Percentiles rank a stretch among this genome's conserved stretches.
These are phyloP conservation scores for Chrysogorgia sp. DNA, from an alignment of 92 coral and sea anemone genomes.

Conservation along the genomic window DNA sequence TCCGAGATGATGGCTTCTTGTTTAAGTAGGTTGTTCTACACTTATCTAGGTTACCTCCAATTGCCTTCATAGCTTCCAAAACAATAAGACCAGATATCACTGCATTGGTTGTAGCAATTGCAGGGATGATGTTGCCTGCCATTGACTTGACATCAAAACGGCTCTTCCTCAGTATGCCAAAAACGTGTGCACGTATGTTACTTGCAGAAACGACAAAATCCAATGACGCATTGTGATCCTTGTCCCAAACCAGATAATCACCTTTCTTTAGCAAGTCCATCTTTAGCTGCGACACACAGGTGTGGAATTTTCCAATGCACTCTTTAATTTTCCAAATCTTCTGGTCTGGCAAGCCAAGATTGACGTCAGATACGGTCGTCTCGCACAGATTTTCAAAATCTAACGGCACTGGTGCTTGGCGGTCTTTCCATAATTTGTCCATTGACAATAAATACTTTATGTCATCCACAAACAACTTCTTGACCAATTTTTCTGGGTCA, in stretches of 20 bases:
- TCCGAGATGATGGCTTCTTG: slow-evolving; percentile 88
- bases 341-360: slow-evolving; percentile 81
- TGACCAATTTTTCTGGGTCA: slow-evolving; percentile 69
- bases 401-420: slow-evolving; percentile 81
- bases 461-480: slow-evolving; percentile 90
- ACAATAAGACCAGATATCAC: slow-evolving; percentile 91
- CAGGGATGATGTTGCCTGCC: slow-evolving; percentile 99
- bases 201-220: slow-evolving; percentile 98
- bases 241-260: slow-evolving; percentile 98
- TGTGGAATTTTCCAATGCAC: slow-evolving; percentile 74
- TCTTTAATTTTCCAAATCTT: slow-evolving; percentile 84
- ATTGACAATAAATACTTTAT: slow-evolving; percentile 93
- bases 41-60: slow-evolving; percentile 73
- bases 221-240: slow-evolving; percentile 94
- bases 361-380: slow-evolving; percentile 38
- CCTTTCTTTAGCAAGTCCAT: slow-evolving; percentile 68
- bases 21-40: slow-evolving; percentile 94
- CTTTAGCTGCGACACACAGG: slow-evolving; percentile 76
- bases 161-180: slow-evolving; percentile 86
- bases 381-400: slow-evolving; percentile 56
- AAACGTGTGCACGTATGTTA: slow-evolving; percentile 89
- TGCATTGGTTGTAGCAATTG: slow-evolving; percentile 98
- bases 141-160: slow-evolving; percentile 98
- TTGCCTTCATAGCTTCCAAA: slow-evolving; percentile 85
- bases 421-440: slow-evolving; percentile 96